phyloP scores from a whole-genome alignment of 2,888 invertebrate genomes.

The Caenorhabditis drosophilae region DNA sequence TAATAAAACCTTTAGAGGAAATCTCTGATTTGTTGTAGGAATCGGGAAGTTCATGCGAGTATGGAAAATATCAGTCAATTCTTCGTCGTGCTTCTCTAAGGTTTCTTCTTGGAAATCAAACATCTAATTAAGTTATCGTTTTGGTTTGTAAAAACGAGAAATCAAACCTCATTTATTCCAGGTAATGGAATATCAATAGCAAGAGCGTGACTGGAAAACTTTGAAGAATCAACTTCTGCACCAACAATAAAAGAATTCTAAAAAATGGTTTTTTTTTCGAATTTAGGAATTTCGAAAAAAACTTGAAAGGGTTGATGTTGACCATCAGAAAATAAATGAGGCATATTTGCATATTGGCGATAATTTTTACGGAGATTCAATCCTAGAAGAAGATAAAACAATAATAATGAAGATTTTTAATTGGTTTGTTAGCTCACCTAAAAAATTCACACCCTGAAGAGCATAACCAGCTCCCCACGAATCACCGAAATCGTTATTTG shows the following conservation, averaged over 20 bases:
- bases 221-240: conserved; percentile 49
- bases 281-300: neutral
- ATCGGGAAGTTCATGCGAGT: conserved; percentile 50
- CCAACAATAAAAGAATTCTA: conserved; percentile 50
- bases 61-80: conserved; percentile 46
- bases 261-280: conserved; percentile 1
- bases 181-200: conserved; percentile 50
- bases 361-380: conserved; percentile 43
- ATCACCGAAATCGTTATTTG: conserved; percentile 48
- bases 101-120: conserved; percentile 53
- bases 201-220: conserved; percentile 46
- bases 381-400: too few species aligned
- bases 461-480: conserved; percentile 52
- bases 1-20: conserved; percentile 50
- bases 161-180: conserved; percentile 42
- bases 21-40: conserved; percentile 45
- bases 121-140: conserved; percentile 16
- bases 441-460: conserved; percentile 51
- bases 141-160: neutral
- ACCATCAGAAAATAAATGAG: conserved; percentile 49
- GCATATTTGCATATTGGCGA: conserved; percentile 47
- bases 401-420: too few species aligned
- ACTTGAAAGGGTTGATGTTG: conserved; percentile 48
- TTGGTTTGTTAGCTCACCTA: too few species aligned
- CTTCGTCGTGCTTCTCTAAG: conserved; percentile 48